Evolutionary conservation across 1,140 invertebrate genomes (phyloP).

Genomic region (Drosophila yakuba): DNA sequence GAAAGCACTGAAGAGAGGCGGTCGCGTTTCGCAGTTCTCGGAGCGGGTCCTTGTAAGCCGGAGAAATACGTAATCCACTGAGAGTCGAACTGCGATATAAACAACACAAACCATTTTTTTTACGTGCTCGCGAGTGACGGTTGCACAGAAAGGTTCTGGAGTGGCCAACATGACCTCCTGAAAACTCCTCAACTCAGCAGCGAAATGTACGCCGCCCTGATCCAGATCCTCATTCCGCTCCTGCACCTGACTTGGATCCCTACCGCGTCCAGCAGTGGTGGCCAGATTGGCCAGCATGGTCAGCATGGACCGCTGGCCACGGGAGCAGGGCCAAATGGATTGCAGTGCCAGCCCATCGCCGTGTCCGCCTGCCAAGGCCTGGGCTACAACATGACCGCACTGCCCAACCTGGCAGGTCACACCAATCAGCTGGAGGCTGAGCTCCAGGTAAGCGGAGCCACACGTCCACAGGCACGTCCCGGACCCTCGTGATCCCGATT

Average conservation of each 20-base stretch:
- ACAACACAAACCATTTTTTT: slow-evolving; percentile 10
- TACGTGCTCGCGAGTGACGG: slow-evolving; percentile 13
- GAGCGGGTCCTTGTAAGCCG: neutral
- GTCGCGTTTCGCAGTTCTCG: neutral
- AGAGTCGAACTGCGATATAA: neutral
- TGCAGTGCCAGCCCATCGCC: slow-evolving; percentile 91
- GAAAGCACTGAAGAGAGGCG: slow-evolving; percentile 1
- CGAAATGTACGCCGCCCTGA: slow-evolving; percentile 2
- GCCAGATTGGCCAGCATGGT: neutral
- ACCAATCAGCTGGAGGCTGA: slow-evolving; percentile 90
- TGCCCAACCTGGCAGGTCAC: slow-evolving; percentile 93
- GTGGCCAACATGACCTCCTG: slow-evolving; percentile 9
- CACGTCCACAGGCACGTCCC: neutral
- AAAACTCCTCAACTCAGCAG: neutral
- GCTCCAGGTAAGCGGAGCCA: slow-evolving; percentile 86
- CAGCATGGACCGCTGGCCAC: slow-evolving; percentile 12
- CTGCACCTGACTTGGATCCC: slow-evolving; percentile 5
- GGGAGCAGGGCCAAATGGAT: slow-evolving; percentile 61
- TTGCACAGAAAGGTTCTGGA: neutral
- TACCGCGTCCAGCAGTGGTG: slow-evolving; percentile 3
- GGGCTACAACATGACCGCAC: slow-evolving; percentile 94
- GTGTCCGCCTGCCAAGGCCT: slow-evolving; percentile 93
- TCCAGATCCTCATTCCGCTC: neutral
- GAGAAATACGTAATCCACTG: neutral
- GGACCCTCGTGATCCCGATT: no score